Conservation (phyloP, 2,888 invertebrate species). For the Sclerodermus sp. region DNA sequence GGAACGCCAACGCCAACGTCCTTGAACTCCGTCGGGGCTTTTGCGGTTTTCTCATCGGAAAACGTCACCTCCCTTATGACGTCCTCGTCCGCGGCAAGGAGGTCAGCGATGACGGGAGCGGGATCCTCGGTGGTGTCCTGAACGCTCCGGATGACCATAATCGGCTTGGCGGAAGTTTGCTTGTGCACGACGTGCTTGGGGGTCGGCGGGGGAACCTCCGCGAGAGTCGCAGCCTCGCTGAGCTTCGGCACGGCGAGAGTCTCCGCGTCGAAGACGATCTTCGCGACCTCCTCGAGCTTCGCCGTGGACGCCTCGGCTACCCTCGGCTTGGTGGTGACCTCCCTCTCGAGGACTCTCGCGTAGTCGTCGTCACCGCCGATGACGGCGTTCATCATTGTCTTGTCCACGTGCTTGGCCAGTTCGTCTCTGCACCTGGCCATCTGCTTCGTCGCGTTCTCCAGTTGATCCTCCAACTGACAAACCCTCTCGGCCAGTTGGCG, state of each 20-base stretch:
- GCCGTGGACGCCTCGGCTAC: conserved; percentile 13
- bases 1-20: too few species aligned
- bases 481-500: conserved; percentile 60
- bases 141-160: too few species aligned
- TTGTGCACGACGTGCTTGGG: too few species aligned
- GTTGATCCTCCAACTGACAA: conserved; percentile 57
- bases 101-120: too few species aligned
- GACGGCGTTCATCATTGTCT: conserved; percentile 57
- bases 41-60: too few species aligned
- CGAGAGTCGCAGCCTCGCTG: too few species aligned
- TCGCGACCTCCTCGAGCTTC: conserved; percentile 6
- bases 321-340: not conserved
- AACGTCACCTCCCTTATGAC: too few species aligned
- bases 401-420: conserved; percentile 62
- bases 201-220: too few species aligned
- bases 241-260: conserved; percentile 2
- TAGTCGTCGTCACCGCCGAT: conserved; percentile 29
- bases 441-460: conserved; percentile 64
- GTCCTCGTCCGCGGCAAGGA: too few species aligned
- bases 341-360: conserved; percentile 21
- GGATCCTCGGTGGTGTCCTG: too few species aligned
- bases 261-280: not conserved
- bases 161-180: too few species aligned
- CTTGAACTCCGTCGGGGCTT: too few species aligned
- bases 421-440: conserved; percentile 55